phyloP scores from a whole-genome alignment of 2,113 vertebrate genomes.

The Alaudala cheleensis region DNA sequence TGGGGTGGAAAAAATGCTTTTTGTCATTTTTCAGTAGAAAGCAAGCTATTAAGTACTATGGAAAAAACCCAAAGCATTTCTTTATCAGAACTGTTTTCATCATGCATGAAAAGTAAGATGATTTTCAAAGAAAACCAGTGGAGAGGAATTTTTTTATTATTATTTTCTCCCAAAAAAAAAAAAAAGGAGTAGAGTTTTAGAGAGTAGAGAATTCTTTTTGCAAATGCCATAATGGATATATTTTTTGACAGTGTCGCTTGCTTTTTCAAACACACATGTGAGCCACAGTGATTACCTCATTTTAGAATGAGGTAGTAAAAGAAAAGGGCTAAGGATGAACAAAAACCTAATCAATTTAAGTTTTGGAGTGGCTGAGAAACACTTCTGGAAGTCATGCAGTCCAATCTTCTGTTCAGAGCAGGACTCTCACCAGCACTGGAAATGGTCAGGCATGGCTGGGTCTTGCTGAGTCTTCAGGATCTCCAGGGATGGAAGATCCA shows the following conservation, averaged over 20 bases:
- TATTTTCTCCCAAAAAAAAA: neutral
- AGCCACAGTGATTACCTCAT: neutral
- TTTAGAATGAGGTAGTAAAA: neutral
- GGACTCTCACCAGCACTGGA: neutral
- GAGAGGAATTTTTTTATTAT: neutral
- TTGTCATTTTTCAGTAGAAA: neutral
- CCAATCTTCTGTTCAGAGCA: neutral
- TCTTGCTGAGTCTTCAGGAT: neutral
- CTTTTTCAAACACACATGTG: neutral
- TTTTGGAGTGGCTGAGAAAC: neutral
- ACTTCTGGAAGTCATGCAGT: neutral
- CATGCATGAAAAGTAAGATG: neutral
- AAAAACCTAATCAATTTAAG: neutral
- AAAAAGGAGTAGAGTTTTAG: neutral
- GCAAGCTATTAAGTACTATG: neutral
- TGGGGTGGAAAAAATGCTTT: neutral
- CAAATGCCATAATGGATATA: neutral
- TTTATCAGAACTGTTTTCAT: neutral
- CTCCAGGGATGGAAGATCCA: neutral
- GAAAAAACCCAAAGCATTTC: neutral
- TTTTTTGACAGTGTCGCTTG: neutral
- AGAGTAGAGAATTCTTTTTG: neutral
- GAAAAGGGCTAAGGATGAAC: neutral
- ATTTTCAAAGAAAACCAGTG: neutral
- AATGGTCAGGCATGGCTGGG: neutral